phyloP scores from a whole-genome alignment of 2,888 invertebrate genomes.

The Epistrophe eligans region DNA sequence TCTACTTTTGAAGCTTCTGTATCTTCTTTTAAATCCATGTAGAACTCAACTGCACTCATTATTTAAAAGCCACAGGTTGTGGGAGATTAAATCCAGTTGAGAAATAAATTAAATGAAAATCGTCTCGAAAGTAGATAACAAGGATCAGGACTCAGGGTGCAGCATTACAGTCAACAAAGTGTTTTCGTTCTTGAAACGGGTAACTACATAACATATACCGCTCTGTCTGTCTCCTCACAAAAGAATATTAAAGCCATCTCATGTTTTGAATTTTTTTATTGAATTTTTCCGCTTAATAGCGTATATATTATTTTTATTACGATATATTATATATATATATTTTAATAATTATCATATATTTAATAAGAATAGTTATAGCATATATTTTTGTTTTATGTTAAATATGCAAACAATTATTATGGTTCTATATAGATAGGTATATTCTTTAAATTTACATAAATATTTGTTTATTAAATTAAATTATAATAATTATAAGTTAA shows the following conservation, averaged over 20 bases:
- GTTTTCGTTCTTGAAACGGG: too few species aligned
- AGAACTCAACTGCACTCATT: too few species aligned
- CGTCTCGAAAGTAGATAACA: too few species aligned
- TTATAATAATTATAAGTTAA: conserved; percentile 43
- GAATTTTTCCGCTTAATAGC: conserved; percentile 74
- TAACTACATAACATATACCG: not conserved
- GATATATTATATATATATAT: conserved; percentile 54
- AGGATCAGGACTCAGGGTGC: too few species aligned
- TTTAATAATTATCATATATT: conserved; percentile 76
- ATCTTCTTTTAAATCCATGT: too few species aligned
- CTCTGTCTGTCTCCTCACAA: not conserved
- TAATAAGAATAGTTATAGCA: conserved; percentile 73
- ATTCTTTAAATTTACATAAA: conserved; percentile 71
- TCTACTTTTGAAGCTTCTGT: too few species aligned
- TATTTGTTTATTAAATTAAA: conserved; percentile 50
- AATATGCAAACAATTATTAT: conserved; percentile 72
- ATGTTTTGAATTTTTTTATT: conserved; percentile 47
- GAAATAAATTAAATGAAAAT: too few species aligned
- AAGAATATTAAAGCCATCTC: not conserved
- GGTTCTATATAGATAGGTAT: conserved; percentile 44
- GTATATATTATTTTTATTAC: conserved; percentile 56
- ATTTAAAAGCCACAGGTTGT: too few species aligned
- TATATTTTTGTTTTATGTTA: conserved; percentile 52
- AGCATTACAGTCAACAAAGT: too few species aligned
- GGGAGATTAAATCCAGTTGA: too few species aligned